These are phyloP conservation scores for Condylura cristata DNA, from an alignment of 2,113 vertebrate species.

Conservation along the genomic window DNA sequence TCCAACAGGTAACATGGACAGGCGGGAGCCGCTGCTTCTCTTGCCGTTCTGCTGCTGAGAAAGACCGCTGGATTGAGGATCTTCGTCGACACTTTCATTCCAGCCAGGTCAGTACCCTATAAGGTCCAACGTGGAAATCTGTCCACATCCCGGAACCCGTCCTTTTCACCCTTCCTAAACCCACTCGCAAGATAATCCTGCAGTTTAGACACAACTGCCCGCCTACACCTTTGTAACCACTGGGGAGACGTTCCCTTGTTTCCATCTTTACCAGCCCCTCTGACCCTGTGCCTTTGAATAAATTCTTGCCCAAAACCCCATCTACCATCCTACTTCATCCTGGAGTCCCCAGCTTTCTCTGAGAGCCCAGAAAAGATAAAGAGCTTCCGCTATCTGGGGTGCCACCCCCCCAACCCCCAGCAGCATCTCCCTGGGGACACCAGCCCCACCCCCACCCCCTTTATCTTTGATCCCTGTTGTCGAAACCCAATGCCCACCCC, in stretches of 20 bases:
- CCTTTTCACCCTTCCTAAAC: background rate
- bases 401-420: no score
- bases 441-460: no score
- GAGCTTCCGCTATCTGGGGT: background rate
- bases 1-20: conserved; percentile 89
- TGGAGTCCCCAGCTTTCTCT: background rate
- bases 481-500: background rate
- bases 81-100: conserved; percentile 92
- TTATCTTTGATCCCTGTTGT: no score
- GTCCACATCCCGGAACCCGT: background rate
- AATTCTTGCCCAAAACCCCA: background rate
- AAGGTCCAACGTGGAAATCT: background rate
- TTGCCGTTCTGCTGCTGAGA: conserved; percentile 92
- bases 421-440: background rate
- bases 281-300: background rate
- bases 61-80: conserved; percentile 96
- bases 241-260: background rate
- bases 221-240: background rate
- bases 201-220: background rate
- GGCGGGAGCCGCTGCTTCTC: conserved; percentile 92
- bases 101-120: conserved; percentile 87
- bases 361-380: background rate
- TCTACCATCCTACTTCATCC: background rate
- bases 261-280: background rate
- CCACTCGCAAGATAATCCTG: no score